phyloP scores from a whole-genome alignment of 2,888 invertebrate species.

The Drosophila tripunctata region DNA sequence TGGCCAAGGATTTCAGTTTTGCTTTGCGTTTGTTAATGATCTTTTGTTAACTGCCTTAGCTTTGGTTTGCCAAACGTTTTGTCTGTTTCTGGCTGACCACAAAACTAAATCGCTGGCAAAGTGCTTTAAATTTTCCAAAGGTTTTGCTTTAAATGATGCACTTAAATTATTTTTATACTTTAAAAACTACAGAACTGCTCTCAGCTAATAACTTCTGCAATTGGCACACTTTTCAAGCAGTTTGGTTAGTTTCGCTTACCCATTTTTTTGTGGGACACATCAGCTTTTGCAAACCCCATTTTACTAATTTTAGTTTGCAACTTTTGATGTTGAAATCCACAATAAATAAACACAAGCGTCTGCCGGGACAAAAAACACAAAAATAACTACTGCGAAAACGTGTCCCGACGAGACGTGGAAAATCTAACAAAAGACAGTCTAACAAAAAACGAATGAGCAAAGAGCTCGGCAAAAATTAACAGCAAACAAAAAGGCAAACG shows the following conservation, averaged over 20 bases:
- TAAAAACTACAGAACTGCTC: background rate
- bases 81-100: conserved; percentile 19
- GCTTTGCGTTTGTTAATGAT: conserved; percentile 59
- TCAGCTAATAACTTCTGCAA: conserved; percentile 58
- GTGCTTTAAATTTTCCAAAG: background rate
- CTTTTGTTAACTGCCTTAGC: conserved; percentile 59
- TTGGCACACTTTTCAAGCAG: conserved; percentile 63
- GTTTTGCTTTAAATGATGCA: background rate
- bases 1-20: conserved; percentile 24
- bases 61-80: conserved; percentile 38
- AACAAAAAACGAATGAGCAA: conserved; percentile 12
- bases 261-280: conserved; percentile 45
- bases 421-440: conserved; percentile 66
- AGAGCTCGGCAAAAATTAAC: conserved; percentile 59
- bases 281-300: conserved; percentile 40
- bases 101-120: conserved; percentile 13
- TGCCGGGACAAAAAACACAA: conserved; percentile 49
- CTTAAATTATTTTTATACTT: background rate
- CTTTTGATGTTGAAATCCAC: conserved; percentile 67
- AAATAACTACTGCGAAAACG: conserved; percentile 41
- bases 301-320: conserved; percentile 74
- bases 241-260: conserved; percentile 1
- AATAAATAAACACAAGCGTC: conserved; percentile 68
- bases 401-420: conserved; percentile 65
- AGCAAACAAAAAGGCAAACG: conserved; percentile 69